Evolutionary conservation across 1,140 invertebrate genomes (phyloP).

Genomic region (Diachasmimorpha longicaudata): DNA sequence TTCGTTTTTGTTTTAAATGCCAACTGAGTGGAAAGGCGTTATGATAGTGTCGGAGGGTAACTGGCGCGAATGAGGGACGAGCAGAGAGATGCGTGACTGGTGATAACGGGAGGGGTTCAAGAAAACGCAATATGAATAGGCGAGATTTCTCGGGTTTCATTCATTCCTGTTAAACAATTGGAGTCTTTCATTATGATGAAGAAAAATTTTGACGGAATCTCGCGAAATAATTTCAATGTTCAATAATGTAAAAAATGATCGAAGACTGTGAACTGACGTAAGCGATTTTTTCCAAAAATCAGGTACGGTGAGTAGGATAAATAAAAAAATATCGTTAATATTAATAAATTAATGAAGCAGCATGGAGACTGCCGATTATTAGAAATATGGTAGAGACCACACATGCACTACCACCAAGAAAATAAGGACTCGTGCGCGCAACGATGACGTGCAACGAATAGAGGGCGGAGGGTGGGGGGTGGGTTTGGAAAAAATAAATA

Average conservation of each 20-base stretch:
- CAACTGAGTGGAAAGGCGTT: constrained; percentile 13
- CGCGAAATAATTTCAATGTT: too few species aligned
- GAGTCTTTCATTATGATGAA: constrained; percentile 9
- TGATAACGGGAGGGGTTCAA: constrained; percentile 15
- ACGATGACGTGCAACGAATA: background rate
- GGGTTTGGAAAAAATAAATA: background rate
- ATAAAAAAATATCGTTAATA: background rate
- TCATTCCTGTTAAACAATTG: constrained; percentile 22
- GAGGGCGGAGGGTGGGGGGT: background rate
- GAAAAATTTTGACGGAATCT: background rate
- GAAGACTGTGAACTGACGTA: too few species aligned
- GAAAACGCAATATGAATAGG: background rate
- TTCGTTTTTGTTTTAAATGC: background rate
- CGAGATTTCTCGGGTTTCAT: constrained; percentile 16
- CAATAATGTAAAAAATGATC: too few species aligned
- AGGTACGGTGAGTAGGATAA: too few species aligned
- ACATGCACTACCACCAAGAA: background rate
- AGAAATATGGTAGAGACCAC: background rate
- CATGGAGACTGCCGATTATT: background rate
- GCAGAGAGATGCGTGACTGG: constrained; percentile 18
- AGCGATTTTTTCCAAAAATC: too few species aligned
- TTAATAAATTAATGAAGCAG: background rate
- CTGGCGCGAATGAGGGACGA: constrained; percentile 15
- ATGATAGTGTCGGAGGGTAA: constrained; percentile 15
- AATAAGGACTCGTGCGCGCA: background rate